These are phyloP conservation scores for Podocnemis expansa DNA, from an alignment of 2,113 vertebrate species.

Conservation along the genomic window DNA sequence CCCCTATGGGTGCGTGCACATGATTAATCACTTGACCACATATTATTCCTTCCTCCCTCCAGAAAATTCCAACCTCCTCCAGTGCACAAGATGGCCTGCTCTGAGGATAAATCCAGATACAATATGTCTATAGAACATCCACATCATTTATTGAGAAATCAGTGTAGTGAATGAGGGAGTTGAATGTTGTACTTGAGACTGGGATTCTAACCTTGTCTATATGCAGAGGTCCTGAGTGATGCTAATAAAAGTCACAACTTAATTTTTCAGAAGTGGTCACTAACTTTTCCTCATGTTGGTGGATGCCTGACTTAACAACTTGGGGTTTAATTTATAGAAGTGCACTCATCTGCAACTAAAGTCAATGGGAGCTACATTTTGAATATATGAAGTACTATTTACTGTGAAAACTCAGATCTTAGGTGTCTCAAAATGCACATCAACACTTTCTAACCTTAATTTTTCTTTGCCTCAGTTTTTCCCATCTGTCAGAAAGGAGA, in stretches of 20 bases:
- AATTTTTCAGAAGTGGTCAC: neutral
- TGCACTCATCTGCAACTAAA: neutral
- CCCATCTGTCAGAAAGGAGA: neutral
- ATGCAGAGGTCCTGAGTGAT: neutral
- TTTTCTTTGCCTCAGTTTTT: neutral
- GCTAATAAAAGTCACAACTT: neutral
- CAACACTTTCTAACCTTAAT: neutral
- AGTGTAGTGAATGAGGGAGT: neutral
- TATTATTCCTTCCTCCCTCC: too few relatives aligned
- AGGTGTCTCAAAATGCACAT: neutral
- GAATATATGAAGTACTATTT: neutral
- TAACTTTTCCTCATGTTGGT: neutral
- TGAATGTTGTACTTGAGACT: neutral
- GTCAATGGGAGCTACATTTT: neutral
- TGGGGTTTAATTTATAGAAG: neutral
- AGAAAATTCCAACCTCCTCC: neutral
- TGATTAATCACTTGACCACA: too few relatives aligned
- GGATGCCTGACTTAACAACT: neutral
- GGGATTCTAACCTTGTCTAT: neutral
- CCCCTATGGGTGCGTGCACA: too few relatives aligned
- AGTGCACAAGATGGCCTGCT: neutral
- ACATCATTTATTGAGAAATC: neutral
- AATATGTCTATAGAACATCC: neutral
- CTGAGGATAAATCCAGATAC: neutral
- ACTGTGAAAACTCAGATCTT: neutral